Evolutionary conservation across 2,888 invertebrate species (phyloP).

Genomic region (Seira musarum): DNA sequence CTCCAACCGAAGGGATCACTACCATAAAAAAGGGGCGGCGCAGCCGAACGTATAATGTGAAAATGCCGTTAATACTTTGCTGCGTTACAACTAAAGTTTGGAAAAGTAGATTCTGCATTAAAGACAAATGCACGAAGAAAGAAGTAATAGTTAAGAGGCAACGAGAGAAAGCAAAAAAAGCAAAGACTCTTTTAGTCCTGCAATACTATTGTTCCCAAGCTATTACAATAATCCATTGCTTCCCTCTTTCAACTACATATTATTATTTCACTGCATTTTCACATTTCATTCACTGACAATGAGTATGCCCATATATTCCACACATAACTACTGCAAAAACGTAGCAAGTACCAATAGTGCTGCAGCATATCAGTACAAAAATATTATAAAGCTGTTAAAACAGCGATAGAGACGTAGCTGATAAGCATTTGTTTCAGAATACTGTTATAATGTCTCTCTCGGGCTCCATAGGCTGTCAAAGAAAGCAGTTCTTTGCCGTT

Average conservation of each 20-base stretch:
- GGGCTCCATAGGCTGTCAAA: no score
- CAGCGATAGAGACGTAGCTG: no score
- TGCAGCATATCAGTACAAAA: background rate
- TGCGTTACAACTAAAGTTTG: constrained; percentile 21
- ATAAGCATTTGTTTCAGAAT: no score
- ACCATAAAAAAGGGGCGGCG: background rate
- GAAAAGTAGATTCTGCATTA: constrained; percentile 30
- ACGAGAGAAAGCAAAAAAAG: constrained; percentile 19
- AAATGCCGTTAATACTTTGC: background rate
- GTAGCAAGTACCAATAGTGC: background rate
- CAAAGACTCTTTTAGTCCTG: constrained; percentile 21
- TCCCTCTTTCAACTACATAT: background rate
- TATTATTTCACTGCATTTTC: background rate
- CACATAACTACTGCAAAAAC: background rate
- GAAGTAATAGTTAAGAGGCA: background rate
- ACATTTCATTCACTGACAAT: constrained; percentile 15
- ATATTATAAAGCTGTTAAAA: no score
- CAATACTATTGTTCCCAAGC: constrained; percentile 11
- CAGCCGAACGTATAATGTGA: background rate
- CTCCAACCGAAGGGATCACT: background rate
- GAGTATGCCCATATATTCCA: background rate
- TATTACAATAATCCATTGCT: constrained; percentile 18
- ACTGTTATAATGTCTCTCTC: no score
- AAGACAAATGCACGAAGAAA: constrained; percentile 42
- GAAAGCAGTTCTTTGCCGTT: no score